A percentile compares a stretch with the other conserved stretches of the same genome.
Conservation (phyloP, 1,140 invertebrate species). For the Aphelenchoides fujianensis region DNA sequence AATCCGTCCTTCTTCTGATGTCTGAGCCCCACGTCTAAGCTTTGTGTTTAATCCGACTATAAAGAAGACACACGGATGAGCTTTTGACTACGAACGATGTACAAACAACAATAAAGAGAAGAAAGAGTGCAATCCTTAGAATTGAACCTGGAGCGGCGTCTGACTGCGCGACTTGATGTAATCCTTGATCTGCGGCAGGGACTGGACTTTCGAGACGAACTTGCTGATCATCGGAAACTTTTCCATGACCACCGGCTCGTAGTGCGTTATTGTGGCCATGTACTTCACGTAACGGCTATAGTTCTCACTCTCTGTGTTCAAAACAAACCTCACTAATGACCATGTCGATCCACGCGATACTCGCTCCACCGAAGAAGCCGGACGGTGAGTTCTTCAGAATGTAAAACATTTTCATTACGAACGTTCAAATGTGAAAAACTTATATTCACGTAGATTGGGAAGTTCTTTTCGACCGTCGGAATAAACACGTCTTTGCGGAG, state of each 20-base stretch:
- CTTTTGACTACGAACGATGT: too few relatives aligned
- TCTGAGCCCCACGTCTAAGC: too few relatives aligned
- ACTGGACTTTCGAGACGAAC: constrained; percentile 19
- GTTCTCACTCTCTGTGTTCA: too few relatives aligned
- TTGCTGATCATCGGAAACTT: constrained; percentile 26
- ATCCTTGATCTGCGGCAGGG: constrained; percentile 24
- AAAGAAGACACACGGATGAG: too few relatives aligned
- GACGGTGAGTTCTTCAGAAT: constrained; percentile 9
- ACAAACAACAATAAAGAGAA: constrained; percentile 14
- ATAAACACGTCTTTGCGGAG: constrained; percentile 28
- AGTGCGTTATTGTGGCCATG: constrained; percentile 15
- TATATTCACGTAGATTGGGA: constrained; percentile 25
- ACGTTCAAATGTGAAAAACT: too few relatives aligned
- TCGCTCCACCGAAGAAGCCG: constrained; percentile 11
- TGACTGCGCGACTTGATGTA: constrained; percentile 21
- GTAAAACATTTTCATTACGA: too few relatives aligned
- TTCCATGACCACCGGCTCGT: constrained; percentile 23
- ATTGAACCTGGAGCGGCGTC: constrained; percentile 18
- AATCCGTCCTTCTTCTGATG: constrained; percentile 7
- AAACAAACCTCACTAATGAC: constrained; percentile 17
- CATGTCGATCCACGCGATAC: constrained; percentile 22
- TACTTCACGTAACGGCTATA: too few relatives aligned
- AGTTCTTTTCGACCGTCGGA: constrained; percentile 26
- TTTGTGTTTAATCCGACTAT: too few relatives aligned
- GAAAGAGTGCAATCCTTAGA: too few relatives aligned